Evolutionary conservation across 2,888 invertebrate species (phyloP), one percentile per base, ranked within the genome.

Genomic region (Cataglyphis altisquamis): DNA sequence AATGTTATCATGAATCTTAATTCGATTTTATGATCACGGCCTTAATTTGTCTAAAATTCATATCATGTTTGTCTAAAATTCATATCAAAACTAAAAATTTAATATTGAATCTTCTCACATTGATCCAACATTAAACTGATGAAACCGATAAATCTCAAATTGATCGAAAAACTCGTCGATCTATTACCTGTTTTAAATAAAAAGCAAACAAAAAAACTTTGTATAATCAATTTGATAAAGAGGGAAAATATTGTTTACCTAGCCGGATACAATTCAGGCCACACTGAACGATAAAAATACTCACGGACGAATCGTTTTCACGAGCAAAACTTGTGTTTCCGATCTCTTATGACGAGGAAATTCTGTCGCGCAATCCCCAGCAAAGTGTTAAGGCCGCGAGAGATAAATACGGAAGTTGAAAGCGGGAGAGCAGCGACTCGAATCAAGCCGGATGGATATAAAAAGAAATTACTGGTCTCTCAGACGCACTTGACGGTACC

Each of bases 401-500:
- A 91, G 87, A 91, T 91, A 91, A 92, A 90, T 91, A 91, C 73
- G 52, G 84, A 82, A 85, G 86, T 83, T 78, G 88, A 86, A 85
- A 87, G 82, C 63, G 86, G 57, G 39, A 85, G 81, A 81, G 85
- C 78, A 82, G 68, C 83, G 83, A 75, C 68, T 86, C 77, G 88
- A 87, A 89, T 87, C 90, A 88, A 73, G 73, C 48, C 80, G 82
- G 82, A 87, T 88, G 89, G 90, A 90, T 90, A 92, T 92, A 91
- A 92, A 92, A 91, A 91, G 91, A 92, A 92, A 92, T 92, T 91
- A 91, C 93, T 86, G 86, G 89, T 87, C 91, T 88, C 89, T 90
- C 91, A 91, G 89, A 90, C 87, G 90, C 88, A 87, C 91, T 89
- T 86, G 87, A 72, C 75, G 72, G 41, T 55, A 36, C 74, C 57